These are phyloP conservation scores for Dioctria rufipes DNA, from an alignment of 2,888 invertebrate species.

Conservation along the genomic window DNA sequence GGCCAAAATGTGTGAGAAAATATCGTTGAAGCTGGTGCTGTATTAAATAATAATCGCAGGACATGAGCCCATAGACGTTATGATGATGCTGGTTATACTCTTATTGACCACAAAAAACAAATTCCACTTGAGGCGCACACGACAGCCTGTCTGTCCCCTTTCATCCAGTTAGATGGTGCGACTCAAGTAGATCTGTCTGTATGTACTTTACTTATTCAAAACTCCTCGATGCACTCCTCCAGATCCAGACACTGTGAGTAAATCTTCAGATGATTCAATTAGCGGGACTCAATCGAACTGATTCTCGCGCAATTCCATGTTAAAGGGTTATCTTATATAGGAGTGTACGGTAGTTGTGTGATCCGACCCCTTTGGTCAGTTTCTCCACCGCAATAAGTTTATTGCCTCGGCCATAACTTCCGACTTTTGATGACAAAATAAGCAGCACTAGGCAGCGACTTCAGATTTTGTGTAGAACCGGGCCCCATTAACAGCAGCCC, in stretches of 20 bases:
- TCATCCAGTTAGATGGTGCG: not conserved
- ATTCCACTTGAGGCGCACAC: slow-evolving; percentile 11
- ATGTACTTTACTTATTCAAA: not conserved
- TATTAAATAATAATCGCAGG: slow-evolving; percentile 44
- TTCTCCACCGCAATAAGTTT: slow-evolving; percentile 41
- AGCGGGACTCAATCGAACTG: slow-evolving; percentile 44
- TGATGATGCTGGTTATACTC: slow-evolving; percentile 17
- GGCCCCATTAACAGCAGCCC: not conserved
- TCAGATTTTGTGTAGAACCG: slow-evolving; percentile 36
- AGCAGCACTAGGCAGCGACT: slow-evolving; percentile 30
- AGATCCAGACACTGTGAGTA: slow-evolving; percentile 29
- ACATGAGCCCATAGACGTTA: slow-evolving; percentile 16
- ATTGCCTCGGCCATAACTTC: slow-evolving; percentile 52
- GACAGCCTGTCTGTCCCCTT: not conserved
- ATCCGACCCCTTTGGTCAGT: not conserved
- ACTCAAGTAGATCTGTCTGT: slow-evolving; percentile 14
- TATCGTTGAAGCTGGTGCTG: slow-evolving; percentile 14
- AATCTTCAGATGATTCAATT: slow-evolving; percentile 47
- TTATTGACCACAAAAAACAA: not conserved
- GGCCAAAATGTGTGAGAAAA: slow-evolving; percentile 23
- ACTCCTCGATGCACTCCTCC: slow-evolving; percentile 21
- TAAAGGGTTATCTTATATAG: slow-evolving; percentile 1
- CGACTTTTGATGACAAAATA: slow-evolving; percentile 54
- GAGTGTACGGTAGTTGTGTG: not conserved
- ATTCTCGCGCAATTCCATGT: slow-evolving; percentile 51